Conservation (phyloP, 92 coral and sea anemone species). For the Ricordea florida region DNA sequence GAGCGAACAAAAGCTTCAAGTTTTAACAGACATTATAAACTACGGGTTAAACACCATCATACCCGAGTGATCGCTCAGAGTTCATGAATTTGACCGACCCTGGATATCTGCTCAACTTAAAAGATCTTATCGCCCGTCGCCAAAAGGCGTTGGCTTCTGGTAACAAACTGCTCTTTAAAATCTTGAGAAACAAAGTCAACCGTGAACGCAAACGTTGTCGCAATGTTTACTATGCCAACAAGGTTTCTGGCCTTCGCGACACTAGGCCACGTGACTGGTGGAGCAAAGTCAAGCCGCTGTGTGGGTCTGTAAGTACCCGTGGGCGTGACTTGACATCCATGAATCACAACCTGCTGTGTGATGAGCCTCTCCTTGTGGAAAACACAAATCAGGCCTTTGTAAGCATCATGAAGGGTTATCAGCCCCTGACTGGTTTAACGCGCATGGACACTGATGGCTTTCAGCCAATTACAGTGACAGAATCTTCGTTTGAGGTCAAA, state of each 20-base stretch:
- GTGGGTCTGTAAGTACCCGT: slow-evolving; percentile 38
- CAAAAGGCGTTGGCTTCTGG: slow-evolving; percentile 63
- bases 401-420: slow-evolving; percentile 25
- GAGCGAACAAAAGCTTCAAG: slow-evolving; percentile 26
- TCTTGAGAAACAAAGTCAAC: slow-evolving; percentile 54
- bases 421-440: slow-evolving; percentile 18
- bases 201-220: slow-evolving; percentile 57
- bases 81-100: slow-evolving; percentile 46
- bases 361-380: slow-evolving; percentile 27
- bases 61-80: slow-evolving; percentile 39
- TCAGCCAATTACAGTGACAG: slow-evolving; percentile 46
- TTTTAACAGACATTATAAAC: slow-evolving; percentile 41
- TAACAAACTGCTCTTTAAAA: slow-evolving; percentile 13
- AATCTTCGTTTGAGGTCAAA: slow-evolving; percentile 12
- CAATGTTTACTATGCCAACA: slow-evolving; percentile 36
- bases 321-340: slow-evolving; percentile 32
- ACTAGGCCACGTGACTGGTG: slow-evolving; percentile 50
- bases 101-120: slow-evolving; percentile 43
- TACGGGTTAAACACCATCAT: slow-evolving; percentile 38
- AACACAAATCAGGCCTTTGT: slow-evolving; percentile 53
- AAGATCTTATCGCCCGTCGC: slow-evolving; percentile 25
- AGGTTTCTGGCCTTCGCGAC: slow-evolving; percentile 22
- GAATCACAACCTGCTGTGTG: background rate
- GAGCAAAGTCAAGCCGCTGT: too few relatives aligned
- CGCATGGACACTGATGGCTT: slow-evolving; percentile 22